Evolutionary conservation across 2,797 vertebrate species (phyloP).

Genomic region (Parauchenoglanis ngamensis): DNA sequence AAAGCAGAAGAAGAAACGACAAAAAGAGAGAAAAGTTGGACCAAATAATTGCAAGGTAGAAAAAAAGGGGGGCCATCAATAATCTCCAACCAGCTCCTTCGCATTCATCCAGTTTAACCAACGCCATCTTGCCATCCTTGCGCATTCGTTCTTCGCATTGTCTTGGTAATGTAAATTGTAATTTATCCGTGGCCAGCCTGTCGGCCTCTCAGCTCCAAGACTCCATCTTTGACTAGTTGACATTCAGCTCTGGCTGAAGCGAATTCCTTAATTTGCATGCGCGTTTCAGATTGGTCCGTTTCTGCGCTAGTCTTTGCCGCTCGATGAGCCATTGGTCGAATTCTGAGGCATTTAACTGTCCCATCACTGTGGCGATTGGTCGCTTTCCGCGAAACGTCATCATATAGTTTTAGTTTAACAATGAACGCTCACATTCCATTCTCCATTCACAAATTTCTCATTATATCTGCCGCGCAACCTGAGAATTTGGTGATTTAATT

Average conservation of each 20-base stretch:
- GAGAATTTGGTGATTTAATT: slow-evolving; percentile 9
- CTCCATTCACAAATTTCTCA: slow-evolving; percentile 90
- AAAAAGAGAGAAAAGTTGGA: slow-evolving; percentile 68
- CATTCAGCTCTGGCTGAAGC: slow-evolving; percentile 89
- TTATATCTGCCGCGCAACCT: slow-evolving; percentile 56
- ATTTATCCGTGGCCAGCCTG: slow-evolving; percentile 79
- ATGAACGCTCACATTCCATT: slow-evolving; percentile 88
- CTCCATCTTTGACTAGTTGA: slow-evolving; percentile 99
- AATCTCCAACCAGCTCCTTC: slow-evolving; percentile 30
- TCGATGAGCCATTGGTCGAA: slow-evolving; percentile 77
- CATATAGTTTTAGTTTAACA: slow-evolving; percentile 88
- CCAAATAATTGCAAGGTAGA: slow-evolving; percentile 54
- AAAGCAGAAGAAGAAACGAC: slow-evolving; percentile 59
- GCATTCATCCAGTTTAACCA: slow-evolving; percentile 44
- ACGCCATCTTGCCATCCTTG: slow-evolving; percentile 38
- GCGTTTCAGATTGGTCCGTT: slow-evolving; percentile 72
- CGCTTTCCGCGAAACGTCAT: slow-evolving; percentile 66
- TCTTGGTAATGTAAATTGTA: slow-evolving; percentile 57
- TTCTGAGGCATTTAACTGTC: slow-evolving; percentile 82
- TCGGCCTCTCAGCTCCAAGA: slow-evolving; percentile 84
- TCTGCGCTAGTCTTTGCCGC: slow-evolving; percentile 76
- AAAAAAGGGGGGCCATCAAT: slow-evolving; percentile 33
- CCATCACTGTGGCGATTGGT: slow-evolving; percentile 80
- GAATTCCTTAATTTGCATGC: slow-evolving; percentile 84
- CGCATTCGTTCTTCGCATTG: slow-evolving; percentile 49